Conservation (phyloP, 2,797 vertebrate species). For the Triplophysa bombifrons region DNA sequence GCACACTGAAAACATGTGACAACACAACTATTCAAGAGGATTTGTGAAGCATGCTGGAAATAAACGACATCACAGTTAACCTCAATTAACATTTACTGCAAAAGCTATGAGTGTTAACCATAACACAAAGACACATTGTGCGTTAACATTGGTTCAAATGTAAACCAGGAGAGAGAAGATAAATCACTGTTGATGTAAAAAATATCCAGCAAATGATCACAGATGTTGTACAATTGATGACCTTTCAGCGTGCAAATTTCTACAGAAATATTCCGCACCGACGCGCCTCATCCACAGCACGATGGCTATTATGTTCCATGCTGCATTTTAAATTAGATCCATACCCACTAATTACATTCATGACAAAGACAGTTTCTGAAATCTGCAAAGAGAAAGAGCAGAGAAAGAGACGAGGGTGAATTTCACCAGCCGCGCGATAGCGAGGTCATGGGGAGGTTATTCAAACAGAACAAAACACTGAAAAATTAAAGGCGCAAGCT, state of each 20-base stretch:
- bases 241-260: constrained; percentile 29
- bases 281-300: constrained; percentile 42
- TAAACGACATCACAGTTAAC: constrained; percentile 3
- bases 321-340: constrained; percentile 66
- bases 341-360: constrained; percentile 54
- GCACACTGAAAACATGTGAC: neutral
- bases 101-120: neutral
- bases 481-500: constrained; percentile 87
- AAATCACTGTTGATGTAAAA: neutral
- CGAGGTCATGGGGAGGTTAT: constrained; percentile 85
- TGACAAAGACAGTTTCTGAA: constrained; percentile 57
- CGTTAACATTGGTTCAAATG: neutral
- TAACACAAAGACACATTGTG: neutral
- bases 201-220: neutral
- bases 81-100: constrained; percentile 13
- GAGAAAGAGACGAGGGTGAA: constrained; percentile 38
- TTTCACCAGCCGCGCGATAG: constrained; percentile 63
- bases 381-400: constrained; percentile 44
- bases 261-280: constrained; percentile 1
- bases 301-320: constrained; percentile 55
- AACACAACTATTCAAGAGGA: neutral
- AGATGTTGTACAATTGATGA: constrained; percentile 1
- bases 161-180: neutral
- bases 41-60: neutral
- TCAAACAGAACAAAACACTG: constrained; percentile 82